Base-by-base conservation (phyloP, 2,888 invertebrate species). In the Agonopterix heracliana region DNA sequence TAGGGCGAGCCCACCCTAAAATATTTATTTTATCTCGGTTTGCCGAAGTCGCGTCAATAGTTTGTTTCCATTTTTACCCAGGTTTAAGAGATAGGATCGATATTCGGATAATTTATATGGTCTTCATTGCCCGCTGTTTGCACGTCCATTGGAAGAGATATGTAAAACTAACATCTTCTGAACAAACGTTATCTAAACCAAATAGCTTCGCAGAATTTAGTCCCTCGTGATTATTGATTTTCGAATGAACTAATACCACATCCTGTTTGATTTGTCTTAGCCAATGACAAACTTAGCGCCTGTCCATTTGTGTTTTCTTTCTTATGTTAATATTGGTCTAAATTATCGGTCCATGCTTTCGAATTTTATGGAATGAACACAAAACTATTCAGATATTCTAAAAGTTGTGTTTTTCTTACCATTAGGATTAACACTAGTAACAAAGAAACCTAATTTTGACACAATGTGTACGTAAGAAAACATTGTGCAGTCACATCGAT, bases 1-100 rank as follows among this genome's bases (percentile, higher is more conserved):
- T 87, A 88, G 88, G 87, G 78, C 81, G 78, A 77, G 81, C 75
- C 87, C 86, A 85, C 88, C 88, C 88, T 84, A 84, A 86, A 86
- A 88, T 88, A 88, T 88, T 88, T 87, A 86, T 87, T 86, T 82
- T 87, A 87, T 85, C 85, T 84, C 66, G 86, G 88, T 87, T 86
- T 85, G 84, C 86, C 85, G 86, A 80, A 81, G 82, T 81, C 83
- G 72, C 86, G 84, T 85, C 87, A 82, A 85, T 81, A 86, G 83
- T 81, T 79, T 82, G 82, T 85, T 82, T 74, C 69, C 77, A 81
- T 83, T 84, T 81, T 85, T 81, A 78, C 78, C 73, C 70, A 56
- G 69, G 68, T 70, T 74, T 77, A 72, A 74, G 73, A 81, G 81
- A 83, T 82, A 80, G 77, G 76, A 79, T 79, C 79, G 76, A 80